phyloP scores from a whole-genome alignment of 2,797 vertebrate genomes.

The Characodon lateralis region DNA sequence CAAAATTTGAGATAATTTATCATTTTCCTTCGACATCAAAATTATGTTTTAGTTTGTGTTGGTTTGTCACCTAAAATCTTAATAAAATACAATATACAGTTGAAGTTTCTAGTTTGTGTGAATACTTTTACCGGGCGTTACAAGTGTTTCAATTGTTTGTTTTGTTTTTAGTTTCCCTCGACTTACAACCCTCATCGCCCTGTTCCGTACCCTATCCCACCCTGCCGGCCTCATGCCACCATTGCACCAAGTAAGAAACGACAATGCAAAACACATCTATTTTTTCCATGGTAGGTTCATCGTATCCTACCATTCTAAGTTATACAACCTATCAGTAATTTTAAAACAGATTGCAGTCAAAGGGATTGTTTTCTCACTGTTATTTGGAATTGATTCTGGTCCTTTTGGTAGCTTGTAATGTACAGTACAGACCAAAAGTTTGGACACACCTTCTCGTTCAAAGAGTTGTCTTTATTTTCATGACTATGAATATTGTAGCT shows the following conservation, averaged over 20 bases:
- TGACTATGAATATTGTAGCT: no score
- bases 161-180: conserved; percentile 87
- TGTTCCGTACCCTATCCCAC: conserved; percentile 97
- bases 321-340: neutral
- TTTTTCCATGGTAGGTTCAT: neutral
- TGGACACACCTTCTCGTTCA: no score
- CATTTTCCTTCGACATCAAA: no score
- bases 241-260: conserved; percentile 95
- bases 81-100: neutral
- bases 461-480: no score
- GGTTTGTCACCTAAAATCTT: neutral
- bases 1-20: no score
- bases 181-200: conserved; percentile 97
- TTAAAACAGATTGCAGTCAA: neutral
- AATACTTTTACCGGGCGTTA: no score
- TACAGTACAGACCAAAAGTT: no score
- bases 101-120: neutral
- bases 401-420: conserved; percentile 11
- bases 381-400: neutral
- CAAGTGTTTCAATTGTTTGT: conserved; percentile 6
- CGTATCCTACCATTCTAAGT: neutral
- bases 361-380: neutral
- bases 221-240: conserved; percentile 94
- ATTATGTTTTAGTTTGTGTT: no score
- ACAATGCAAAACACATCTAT: neutral